Percentiles rank a stretch among this genome's conserved stretches.
Conservation (phyloP, 1,140 invertebrate genomes). For the Saxidomus purpurata region DNA sequence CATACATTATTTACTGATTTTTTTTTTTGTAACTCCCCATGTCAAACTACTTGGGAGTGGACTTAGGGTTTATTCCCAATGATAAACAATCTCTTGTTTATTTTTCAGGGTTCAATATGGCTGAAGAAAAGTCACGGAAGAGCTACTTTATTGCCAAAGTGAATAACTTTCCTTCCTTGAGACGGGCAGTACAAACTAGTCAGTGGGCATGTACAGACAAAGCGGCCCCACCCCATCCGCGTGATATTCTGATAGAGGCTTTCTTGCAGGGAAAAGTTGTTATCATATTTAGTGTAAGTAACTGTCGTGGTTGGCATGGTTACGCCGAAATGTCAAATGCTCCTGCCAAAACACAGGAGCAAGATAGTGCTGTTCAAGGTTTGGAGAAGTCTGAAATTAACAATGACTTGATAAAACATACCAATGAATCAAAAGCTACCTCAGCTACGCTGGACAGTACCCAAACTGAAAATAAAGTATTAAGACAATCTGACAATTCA, state of each 20-base stretch:
- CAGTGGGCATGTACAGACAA: constrained; percentile 79
- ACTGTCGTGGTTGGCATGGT: constrained; percentile 83
- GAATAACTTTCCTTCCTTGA: constrained; percentile 72
- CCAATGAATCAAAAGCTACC: background rate
- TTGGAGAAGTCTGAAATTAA: background rate
- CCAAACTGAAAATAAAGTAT: too few species aligned
- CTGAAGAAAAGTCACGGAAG: background rate
- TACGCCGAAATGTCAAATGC: constrained; percentile 71
- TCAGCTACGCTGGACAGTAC: background rate
- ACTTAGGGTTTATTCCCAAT: too few species aligned
- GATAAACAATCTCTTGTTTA: too few species aligned
- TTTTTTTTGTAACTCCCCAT: too few species aligned
- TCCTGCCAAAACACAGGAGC: background rate
- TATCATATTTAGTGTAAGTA: constrained; percentile 81
- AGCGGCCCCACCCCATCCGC: constrained; percentile 72
- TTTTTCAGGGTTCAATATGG: background rate
- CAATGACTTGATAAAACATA: background rate
- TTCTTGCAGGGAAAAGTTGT: constrained; percentile 70
- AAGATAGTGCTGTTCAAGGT: background rate
- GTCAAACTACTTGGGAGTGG: too few species aligned
- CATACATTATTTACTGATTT: too few species aligned
- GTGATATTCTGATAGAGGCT: constrained; percentile 68
- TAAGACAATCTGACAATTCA: background rate
- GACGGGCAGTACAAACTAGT: constrained; percentile 67
- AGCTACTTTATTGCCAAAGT: constrained; percentile 80